Evolutionary conservation across 1,140 invertebrate species (phyloP).

Genomic region (Dendrolimus kikuchii): DNA sequence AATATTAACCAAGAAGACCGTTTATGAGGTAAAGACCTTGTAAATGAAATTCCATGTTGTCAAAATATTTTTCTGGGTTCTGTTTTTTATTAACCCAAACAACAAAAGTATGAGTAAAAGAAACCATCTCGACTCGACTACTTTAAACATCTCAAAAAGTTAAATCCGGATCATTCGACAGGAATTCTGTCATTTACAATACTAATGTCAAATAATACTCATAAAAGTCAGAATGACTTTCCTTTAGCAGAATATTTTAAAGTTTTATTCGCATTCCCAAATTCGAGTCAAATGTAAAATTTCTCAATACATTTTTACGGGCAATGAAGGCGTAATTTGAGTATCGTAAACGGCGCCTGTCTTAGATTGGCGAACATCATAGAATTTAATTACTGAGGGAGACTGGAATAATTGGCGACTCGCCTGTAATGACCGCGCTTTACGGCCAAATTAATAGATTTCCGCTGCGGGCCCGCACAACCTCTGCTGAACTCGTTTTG

Average conservation of each 20-base stretch:
- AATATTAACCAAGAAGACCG: too few species aligned
- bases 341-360: slow-evolving; percentile 61
- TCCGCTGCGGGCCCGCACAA: slow-evolving; percentile 40
- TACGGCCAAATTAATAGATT: slow-evolving; percentile 66
- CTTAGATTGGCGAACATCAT: slow-evolving; percentile 64
- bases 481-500: slow-evolving; percentile 39
- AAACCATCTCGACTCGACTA: too few species aligned
- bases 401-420: slow-evolving; percentile 63
- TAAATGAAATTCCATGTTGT: too few species aligned
- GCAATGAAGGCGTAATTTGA: slow-evolving; percentile 57
- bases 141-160: too few species aligned
- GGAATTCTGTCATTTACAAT: too few species aligned
- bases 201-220: too few species aligned
- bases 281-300: too few species aligned
- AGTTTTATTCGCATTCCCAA: too few species aligned
- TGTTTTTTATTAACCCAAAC: background rate
- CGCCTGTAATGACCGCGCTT: slow-evolving; percentile 54
- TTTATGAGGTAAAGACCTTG: too few species aligned
- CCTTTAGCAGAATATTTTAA: too few species aligned
- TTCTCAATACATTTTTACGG: slow-evolving; percentile 32
- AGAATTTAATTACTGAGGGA: slow-evolving; percentile 64
- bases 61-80: background rate
- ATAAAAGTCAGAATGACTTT: too few species aligned
- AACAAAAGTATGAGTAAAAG: background rate
- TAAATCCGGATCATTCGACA: too few species aligned